Percentiles rank a stretch among this genome's conserved stretches.
Conservation (phyloP, 2,113 vertebrate genomes). For the Neolamprologus hecqui region DNA sequence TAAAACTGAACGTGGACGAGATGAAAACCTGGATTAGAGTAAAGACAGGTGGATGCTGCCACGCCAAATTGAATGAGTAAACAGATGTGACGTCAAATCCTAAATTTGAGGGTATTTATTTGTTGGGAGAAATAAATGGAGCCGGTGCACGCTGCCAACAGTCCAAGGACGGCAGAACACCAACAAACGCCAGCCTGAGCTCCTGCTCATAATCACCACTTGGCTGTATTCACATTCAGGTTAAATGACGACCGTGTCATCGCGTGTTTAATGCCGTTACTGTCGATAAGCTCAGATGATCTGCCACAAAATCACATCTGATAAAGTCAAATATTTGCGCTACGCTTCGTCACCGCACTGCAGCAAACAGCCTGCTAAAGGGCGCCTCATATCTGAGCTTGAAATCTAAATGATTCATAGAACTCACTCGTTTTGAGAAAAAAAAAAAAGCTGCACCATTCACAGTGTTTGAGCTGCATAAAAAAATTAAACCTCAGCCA, state of each 20-base stretch:
- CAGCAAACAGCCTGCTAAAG: not conserved
- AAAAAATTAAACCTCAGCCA: not conserved
- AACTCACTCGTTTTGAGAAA: not conserved
- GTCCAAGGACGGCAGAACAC: constrained; percentile 9
- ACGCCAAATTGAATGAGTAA: constrained; percentile 43
- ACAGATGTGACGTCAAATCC: constrained; percentile 65
- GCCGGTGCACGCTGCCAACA: not conserved
- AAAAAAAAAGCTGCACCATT: not conserved
- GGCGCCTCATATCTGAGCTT: not conserved
- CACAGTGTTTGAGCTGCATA: not conserved
- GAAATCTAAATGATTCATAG: constrained; percentile 2
- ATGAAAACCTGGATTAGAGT: constrained; percentile 62
- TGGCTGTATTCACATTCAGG: not conserved
- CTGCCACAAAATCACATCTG: not conserved
- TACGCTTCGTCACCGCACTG: not conserved
- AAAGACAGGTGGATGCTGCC: constrained; percentile 41
- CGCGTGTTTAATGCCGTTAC: not conserved
- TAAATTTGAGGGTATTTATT: constrained; percentile 17
- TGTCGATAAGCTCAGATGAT: not conserved
- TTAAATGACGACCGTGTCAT: not conserved
- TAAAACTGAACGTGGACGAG: constrained; percentile 12
- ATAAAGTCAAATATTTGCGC: not conserved
- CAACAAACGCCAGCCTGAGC: not conserved
- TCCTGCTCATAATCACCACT: not conserved
- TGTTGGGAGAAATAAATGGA: not conserved